Evolutionary conservation across 2,888 invertebrate genomes (phyloP).

Genomic region (Selenia dentaria): DNA sequence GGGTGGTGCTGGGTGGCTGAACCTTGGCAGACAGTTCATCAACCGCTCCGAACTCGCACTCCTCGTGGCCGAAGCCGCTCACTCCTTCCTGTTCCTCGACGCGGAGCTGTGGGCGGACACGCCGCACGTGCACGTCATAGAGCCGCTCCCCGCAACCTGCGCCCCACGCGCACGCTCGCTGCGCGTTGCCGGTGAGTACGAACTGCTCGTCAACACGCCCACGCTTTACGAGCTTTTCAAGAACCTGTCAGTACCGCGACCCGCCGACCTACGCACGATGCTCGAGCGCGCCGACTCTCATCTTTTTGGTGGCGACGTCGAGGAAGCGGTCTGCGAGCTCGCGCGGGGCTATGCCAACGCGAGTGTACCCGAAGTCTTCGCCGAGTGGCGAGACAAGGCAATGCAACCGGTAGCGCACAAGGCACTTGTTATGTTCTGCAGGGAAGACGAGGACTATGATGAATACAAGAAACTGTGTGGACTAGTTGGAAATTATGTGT

Average conservation of each 20-base stretch:
- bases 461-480: too few relatives aligned
- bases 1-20: too few relatives aligned
- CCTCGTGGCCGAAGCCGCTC: not conserved
- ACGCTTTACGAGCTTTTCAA: not conserved
- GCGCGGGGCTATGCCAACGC: not conserved
- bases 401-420: not conserved
- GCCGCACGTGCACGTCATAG: not conserved
- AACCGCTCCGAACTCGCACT: not conserved
- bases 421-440: not conserved
- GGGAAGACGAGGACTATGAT: too few relatives aligned
- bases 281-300: not conserved
- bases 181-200: not conserved
- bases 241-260: not conserved
- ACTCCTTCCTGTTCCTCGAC: not conserved
- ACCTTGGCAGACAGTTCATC: not conserved
- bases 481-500: too few relatives aligned
- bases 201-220: not conserved
- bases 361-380: not conserved
- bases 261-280: not conserved
- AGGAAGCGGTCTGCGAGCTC: conserved; percentile 3
- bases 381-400: not conserved
- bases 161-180: not conserved
- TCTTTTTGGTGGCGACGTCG: not conserved
- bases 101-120: not conserved
- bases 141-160: not conserved